Conservation (phyloP, 2,797 vertebrate genomes). For the Lates japonicus region DNA sequence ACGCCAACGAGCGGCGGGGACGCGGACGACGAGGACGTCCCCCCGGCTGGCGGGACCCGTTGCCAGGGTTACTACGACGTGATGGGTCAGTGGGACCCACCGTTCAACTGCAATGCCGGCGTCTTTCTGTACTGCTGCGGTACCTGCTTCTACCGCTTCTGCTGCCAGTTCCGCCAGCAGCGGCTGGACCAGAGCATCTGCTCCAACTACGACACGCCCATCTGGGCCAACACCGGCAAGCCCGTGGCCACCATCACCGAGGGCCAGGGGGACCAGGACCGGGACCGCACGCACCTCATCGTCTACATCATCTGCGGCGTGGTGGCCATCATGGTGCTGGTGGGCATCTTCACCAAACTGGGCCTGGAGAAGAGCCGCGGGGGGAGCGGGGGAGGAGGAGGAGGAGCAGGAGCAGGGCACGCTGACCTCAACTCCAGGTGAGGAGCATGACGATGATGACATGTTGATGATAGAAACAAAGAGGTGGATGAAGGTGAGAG, state of each 20-base stretch:
- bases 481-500: neutral
- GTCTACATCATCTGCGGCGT: constrained; percentile 98
- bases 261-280: constrained; percentile 86
- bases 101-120: constrained; percentile 96
- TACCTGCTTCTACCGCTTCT: constrained; percentile 98
- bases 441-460: constrained; percentile 35
- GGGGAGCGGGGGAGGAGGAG: constrained; percentile 82
- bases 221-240: constrained; percentile 97
- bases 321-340: constrained; percentile 96
- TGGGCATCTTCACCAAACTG: constrained; percentile 96
- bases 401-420: constrained; percentile 41
- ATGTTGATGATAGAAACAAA: neutral
- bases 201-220: constrained; percentile 98
- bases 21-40: constrained; percentile 80
- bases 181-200: constrained; percentile 96
- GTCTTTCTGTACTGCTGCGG: constrained; percentile 97
- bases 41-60: constrained; percentile 86
- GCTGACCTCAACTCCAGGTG: constrained; percentile 81
- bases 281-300: constrained; percentile 95
- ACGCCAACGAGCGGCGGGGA: constrained; percentile 79
- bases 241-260: constrained; percentile 91
- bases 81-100: constrained; percentile 99
- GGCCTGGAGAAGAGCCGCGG: constrained; percentile 92
- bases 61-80: constrained; percentile 98
- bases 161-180: constrained; percentile 95